These are phyloP conservation scores for Atethmia centrago DNA, from an alignment of 2,888 invertebrate species.

Conservation along the genomic window DNA sequence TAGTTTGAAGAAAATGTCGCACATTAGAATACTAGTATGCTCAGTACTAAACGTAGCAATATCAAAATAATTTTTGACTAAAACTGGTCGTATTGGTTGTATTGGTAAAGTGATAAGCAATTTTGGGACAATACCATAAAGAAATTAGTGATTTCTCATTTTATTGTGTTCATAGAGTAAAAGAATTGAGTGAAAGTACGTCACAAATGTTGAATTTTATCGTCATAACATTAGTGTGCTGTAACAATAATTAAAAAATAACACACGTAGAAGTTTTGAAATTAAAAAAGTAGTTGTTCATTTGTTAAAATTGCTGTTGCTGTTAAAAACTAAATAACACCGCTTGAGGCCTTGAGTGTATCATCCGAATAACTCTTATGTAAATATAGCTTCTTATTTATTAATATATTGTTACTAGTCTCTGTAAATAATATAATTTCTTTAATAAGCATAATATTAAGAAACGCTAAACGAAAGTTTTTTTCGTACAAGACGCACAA, in stretches of 20 bases:
- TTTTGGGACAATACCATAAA: conserved; percentile 59
- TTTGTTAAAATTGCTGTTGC: conserved; percentile 56
- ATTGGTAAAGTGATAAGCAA: conserved; percentile 63
- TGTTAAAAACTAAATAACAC: conserved; percentile 57
- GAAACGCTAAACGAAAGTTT: conserved; percentile 27
- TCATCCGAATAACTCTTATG: conserved; percentile 76
- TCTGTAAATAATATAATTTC: conserved; percentile 68
- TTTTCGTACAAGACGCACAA: conserved; percentile 21
- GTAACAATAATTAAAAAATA: conserved; percentile 46
- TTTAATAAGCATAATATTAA: conserved; percentile 65
- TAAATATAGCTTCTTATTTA: conserved; percentile 72
- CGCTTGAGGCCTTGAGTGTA: conserved; percentile 83
- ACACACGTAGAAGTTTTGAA: conserved; percentile 24
- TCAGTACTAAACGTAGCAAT: conserved; percentile 52
- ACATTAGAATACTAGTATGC: conserved; percentile 35
- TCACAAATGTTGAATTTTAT: conserved; percentile 51
- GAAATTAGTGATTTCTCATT: conserved; percentile 28
- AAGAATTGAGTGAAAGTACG: conserved; percentile 46
- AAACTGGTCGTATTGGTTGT: conserved; percentile 57
- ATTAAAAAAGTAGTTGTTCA: conserved; percentile 1
- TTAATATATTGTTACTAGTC: conserved; percentile 72
- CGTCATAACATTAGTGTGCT: conserved; percentile 50
- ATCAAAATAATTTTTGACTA: conserved; percentile 27
- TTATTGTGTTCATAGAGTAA: conserved; percentile 48
- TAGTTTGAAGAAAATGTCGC: conserved; percentile 15